Conservation (phyloP, 2,797 vertebrate species). For the Petrocephalus sullivani region DNA sequence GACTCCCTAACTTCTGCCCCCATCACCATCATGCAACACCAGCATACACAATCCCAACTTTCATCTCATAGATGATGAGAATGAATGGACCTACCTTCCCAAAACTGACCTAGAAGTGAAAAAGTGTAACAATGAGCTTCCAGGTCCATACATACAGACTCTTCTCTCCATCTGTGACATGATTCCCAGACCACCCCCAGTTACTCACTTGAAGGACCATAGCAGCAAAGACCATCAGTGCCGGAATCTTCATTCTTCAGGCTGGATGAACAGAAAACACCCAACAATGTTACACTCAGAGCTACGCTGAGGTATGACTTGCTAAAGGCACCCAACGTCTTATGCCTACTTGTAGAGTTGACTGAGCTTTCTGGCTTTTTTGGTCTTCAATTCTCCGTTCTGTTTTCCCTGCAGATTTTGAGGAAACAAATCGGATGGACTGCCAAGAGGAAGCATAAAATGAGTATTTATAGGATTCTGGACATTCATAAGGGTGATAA, state of each 20-base stretch:
- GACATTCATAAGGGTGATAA: constrained; percentile 37
- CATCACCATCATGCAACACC: background rate
- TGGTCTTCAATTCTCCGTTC: background rate
- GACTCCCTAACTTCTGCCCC: background rate
- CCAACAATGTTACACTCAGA: background rate
- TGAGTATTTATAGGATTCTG: constrained; percentile 48
- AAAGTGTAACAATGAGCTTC: constrained; percentile 21
- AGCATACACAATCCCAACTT: background rate
- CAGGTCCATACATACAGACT: background rate
- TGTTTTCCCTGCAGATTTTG: constrained; percentile 20
- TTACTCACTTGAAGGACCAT: constrained; percentile 48
- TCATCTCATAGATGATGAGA: background rate
- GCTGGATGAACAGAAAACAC: constrained; percentile 15
- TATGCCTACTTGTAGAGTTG: background rate
- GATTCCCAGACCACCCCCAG: background rate
- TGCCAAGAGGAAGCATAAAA: constrained; percentile 29
- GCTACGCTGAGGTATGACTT: background rate
- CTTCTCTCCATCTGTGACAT: background rate
- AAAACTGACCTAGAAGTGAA: constrained; percentile 47
- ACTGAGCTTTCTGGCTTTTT: background rate
- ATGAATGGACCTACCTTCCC: constrained; percentile 47
- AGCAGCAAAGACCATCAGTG: constrained; percentile 37
- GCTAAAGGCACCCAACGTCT: background rate
- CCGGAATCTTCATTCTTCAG: constrained; percentile 51
- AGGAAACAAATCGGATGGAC: constrained; percentile 22